Base-by-base conservation (phyloP, 2,888 invertebrate genomes). In the Hirtodrosophila trivittata region DNA sequence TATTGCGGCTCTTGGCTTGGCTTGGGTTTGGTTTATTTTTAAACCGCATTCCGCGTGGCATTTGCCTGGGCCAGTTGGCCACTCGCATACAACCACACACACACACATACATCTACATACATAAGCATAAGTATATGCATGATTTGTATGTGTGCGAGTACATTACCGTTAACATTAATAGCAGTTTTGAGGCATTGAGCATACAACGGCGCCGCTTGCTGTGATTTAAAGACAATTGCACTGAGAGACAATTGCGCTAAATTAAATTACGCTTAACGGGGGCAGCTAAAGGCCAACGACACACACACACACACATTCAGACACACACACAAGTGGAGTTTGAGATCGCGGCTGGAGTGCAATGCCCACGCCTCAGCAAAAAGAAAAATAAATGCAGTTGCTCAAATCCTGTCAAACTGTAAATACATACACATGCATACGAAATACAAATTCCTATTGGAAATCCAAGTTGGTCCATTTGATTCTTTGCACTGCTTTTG, bases 381-480 rank as follows among this genome's bases (percentile, higher is more conserved):
- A 58, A 50, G 39, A 43, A 45, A 38, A 9, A 46, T 49, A 52
- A 45, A 35, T 63, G 41, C 65, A 63, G 37, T 46, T 26, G 10
- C 5, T 1, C 63, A 78, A 45, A 21, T 38, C 33, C 1, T 56
- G 21, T 38, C 39, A 57, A 75, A 75, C 73, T 66, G 46, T 41
- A 37, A 12, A 65, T 25, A 35, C 6, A 30, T 12, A 12, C 7
- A 10, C 18, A n/a, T 16, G 30, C 45, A 32, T 26, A 49, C 9
- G 35, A 50, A n/a, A n/a, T n/a, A n/a, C n/a, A 32, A 60, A 72
- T 66, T 66, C 85, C 68, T 63, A 85, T 77, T 85, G 72, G 83
- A 32, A 82, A 64, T 38, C 66, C 76, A 73, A 85, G 83, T 80
- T 80, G 86, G 83, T 85, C 83, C 86, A 75, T 85, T 85, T 76